Evolutionary conservation across 2,113 vertebrate genomes (phyloP).

Genomic region (Macquaria ambigua): DNA sequence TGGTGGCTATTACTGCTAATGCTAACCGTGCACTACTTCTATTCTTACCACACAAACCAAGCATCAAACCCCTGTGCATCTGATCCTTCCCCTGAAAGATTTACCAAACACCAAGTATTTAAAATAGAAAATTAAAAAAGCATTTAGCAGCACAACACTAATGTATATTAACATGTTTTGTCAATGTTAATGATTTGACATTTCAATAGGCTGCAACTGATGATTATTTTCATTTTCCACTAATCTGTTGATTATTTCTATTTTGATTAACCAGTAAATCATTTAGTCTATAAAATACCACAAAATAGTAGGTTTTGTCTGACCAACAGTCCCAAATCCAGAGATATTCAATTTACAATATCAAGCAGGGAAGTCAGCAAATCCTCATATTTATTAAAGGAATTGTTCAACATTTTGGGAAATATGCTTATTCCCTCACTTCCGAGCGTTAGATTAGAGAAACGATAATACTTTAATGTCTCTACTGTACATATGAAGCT

Average conservation of each 20-base stretch:
- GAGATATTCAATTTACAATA: not conserved
- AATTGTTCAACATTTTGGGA: not conserved
- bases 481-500: not conserved
- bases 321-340: not conserved
- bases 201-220: not conserved
- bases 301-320: not conserved
- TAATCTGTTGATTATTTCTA: no score
- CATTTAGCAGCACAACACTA: not conserved
- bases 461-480: not conserved
- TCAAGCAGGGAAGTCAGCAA: not conserved
- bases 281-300: not conserved
- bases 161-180: not conserved
- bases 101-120: not conserved
- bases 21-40: not conserved
- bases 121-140: not conserved
- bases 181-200: no score
- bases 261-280: no score
- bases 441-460: not conserved
- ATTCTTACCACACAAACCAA: conserved; percentile 10
- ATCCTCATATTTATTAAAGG: not conserved
- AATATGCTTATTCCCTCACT: not conserved
- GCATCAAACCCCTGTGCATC: not conserved
- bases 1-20: conserved; percentile 25
- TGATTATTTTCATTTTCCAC: not conserved
- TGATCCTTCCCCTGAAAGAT: conserved; percentile 2